Conservation (phyloP, 64 coral and sea anemone genomes). For the Porites lutea region DNA sequence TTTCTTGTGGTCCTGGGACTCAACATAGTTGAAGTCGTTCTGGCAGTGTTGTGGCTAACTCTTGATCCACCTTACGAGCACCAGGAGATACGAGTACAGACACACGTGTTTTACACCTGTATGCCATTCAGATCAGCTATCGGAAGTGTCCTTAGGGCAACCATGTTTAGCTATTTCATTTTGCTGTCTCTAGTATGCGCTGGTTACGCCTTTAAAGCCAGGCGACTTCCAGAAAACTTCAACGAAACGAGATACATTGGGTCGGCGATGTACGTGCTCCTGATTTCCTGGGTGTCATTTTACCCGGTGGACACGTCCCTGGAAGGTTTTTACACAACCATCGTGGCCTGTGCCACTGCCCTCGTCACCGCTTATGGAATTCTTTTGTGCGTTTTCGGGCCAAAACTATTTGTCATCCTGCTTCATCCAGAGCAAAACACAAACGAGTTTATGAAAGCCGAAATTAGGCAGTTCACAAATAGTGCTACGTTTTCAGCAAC, state of each 20-base stretch:
- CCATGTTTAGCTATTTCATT: constrained; percentile 70
- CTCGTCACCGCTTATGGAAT: constrained; percentile 66
- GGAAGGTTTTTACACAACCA: constrained; percentile 54
- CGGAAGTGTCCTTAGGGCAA: constrained; percentile 29
- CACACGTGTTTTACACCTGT: constrained; percentile 55
- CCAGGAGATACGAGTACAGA: constrained; percentile 25
- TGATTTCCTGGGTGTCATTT: constrained; percentile 75
- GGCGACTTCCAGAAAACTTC: constrained; percentile 65
- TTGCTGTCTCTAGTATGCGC: constrained; percentile 66
- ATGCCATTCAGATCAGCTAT: constrained; percentile 22
- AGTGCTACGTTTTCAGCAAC: background rate
- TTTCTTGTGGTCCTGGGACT: constrained; percentile 51
- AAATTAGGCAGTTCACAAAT: constrained; percentile 36
- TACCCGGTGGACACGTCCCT: constrained; percentile 69
- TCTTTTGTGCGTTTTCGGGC: constrained; percentile 77
- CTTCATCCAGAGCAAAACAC: constrained; percentile 66
- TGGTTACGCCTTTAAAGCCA: constrained; percentile 71
- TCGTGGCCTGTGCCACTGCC: constrained; percentile 57
- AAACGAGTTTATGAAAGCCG: background rate
- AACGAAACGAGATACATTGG: constrained; percentile 29
- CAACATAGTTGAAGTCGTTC: constrained; percentile 43
- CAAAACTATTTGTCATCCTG: constrained; percentile 71
- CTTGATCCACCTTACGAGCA: constrained; percentile 41
- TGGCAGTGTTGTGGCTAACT: constrained; percentile 37
- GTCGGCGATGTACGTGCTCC: constrained; percentile 67